A percentile compares a stretch with the other conserved stretches of the same genome.
Evolutionary conservation across 2,113 vertebrate species (phyloP).

Genomic region (Heloderma charlesbogerti): DNA sequence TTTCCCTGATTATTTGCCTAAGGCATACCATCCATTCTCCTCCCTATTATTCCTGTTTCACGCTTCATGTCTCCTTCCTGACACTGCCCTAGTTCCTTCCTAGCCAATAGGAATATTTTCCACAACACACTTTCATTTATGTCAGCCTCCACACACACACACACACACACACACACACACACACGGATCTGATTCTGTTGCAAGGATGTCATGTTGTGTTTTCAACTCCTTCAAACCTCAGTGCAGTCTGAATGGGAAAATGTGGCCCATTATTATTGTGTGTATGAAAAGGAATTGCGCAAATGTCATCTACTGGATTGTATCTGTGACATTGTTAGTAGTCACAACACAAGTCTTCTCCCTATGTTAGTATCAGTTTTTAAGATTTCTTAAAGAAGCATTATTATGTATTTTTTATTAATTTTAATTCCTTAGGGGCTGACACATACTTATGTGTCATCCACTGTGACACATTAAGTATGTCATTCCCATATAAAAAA

Average conservation of each 20-base stretch:
- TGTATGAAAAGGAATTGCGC: background rate
- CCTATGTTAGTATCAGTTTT: background rate
- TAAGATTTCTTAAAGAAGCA: background rate
- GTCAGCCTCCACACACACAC: too few relatives aligned
- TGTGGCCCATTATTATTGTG: background rate
- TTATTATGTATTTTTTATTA: background rate
- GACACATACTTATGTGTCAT: too few relatives aligned
- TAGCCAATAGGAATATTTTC: background rate
- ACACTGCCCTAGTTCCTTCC: background rate
- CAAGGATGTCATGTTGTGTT: background rate
- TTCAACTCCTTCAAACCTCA: too few relatives aligned
- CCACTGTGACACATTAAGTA: background rate
- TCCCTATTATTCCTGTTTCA: background rate
- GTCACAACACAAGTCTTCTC: background rate
- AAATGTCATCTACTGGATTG: background rate
- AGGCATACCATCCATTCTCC: background rate
- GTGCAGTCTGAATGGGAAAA: background rate
- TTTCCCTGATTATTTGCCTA: background rate
- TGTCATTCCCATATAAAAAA: too few relatives aligned
- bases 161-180: too few relatives aligned
- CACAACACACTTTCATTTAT: background rate
- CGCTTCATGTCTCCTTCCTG: background rate
- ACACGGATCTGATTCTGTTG: too few relatives aligned
- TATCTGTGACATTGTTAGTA: background rate
- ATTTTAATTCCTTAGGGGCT: background rate